Base-by-base conservation (phyloP, 2,113 vertebrate genomes). In the Tenrec ecaudatus region DNA sequence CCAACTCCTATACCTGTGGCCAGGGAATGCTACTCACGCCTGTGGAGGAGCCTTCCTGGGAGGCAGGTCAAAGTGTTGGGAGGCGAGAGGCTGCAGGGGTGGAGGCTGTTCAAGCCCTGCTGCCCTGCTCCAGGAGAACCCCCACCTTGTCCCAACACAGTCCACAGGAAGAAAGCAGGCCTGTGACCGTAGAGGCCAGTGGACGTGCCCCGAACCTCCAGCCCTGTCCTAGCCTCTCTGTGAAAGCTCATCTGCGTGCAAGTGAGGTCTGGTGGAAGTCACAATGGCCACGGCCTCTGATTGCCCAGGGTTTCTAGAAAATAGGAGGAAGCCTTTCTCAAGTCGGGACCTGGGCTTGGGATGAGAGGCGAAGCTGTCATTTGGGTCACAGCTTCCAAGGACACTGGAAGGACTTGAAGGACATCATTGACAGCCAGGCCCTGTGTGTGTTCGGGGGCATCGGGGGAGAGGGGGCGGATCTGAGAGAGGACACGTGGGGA, bases 371-470 rank as follows among this genome's bases (percentile, higher is more conserved):
- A 1, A 16, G 57, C 4, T 22, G 60, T 68, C 6, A 11, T 31
- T n/a, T 27, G 31, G 29, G 19, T 14, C 27, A 0, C 1, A 31
- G 29, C 15, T 58, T 29, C 23, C 6, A 33, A 47, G 25, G 64
- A 69, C 33, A 20, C 0, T 7, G 3, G 31, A 22, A 27, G 4
- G 29, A 10, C 6, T 0, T 1, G 1, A 10, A 64, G 29, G 60
- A 19, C 0, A 3, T n/a, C 19, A 20, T n/a, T 38, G 73, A 5
- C n/a, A 8, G 14, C 40, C 38, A 29, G n/a, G 9, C 3, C 60
- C 4, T 43, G 9, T 1, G 16, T 22, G 4, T 68, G n/a, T 17
- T 2, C n/a, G n/a, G n/a, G n/a, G n/a, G n/a, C n/a, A n/a, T n/a
- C n/a, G n/a, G n/a, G n/a, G n/a, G n/a, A n/a, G n/a, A n/a, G n/a